A percentile compares a stretch with the other conserved stretches of the same genome.
phyloP scores from a whole-genome alignment of 2,113 vertebrate species.

The Oenanthe melanoleuca region DNA sequence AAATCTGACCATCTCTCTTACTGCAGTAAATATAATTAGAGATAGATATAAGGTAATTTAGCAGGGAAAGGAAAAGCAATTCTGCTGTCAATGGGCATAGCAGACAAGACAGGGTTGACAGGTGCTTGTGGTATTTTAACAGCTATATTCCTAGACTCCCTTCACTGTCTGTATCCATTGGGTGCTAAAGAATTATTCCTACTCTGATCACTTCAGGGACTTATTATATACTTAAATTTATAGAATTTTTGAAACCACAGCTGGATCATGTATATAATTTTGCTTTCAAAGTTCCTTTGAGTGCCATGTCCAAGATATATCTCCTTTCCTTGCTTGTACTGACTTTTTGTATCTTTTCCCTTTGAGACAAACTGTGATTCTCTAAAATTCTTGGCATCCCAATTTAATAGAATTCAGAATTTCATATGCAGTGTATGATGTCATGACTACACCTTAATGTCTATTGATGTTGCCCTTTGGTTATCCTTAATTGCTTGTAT shows the following conservation, averaged over 20 bases:
- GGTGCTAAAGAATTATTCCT: neutral
- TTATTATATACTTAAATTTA: neutral
- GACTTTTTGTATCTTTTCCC: neutral
- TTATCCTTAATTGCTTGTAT: neutral
- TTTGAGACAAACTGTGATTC: neutral
- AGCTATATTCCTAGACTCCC: neutral
- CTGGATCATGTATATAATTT: neutral
- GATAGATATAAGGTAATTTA: neutral
- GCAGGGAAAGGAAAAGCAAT: neutral
- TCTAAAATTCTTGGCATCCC: neutral
- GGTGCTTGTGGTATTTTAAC: neutral
- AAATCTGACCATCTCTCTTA: neutral
- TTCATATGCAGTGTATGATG: neutral
- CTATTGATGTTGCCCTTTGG: neutral
- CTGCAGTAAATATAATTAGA: slow-evolving; percentile 3
- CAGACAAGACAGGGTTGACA: neutral
- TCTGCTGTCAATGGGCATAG: neutral
- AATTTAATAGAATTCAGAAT: neutral
- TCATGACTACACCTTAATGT: neutral
- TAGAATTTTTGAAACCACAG: neutral
- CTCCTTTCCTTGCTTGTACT: neutral
- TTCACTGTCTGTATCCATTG: neutral
- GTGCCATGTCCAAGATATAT: neutral
- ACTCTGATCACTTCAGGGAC: neutral
- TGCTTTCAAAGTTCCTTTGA: neutral